Conservation (phyloP, 2,113 vertebrate species). For the Cebus imitator region DNA sequence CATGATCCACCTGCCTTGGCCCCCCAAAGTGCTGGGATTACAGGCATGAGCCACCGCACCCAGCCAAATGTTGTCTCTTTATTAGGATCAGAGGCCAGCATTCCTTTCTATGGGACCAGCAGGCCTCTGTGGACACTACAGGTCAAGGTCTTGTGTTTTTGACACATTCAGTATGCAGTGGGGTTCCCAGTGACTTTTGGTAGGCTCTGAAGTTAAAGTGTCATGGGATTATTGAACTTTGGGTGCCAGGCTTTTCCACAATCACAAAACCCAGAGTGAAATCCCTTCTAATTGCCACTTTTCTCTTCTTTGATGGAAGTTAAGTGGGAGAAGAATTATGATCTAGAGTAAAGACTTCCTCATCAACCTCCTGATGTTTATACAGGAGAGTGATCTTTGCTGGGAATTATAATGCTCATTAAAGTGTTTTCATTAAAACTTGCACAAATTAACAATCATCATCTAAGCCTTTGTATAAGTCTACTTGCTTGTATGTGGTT, state of each 20-base stretch:
- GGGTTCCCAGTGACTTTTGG: too few species aligned
- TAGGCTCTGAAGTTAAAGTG: background rate
- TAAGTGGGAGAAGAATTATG: background rate
- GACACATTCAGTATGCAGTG: rapidly evolving
- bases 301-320: background rate
- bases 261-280: too few species aligned
- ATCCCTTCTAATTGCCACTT: background rate
- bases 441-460: background rate
- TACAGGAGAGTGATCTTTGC: background rate
- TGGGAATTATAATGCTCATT: background rate
- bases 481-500: background rate
- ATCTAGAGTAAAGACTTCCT: background rate
- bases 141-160: background rate
- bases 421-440: background rate
- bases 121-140: background rate
- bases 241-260: background rate
- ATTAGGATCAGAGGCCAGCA: background rate
- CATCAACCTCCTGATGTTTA: background rate
- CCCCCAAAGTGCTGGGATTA: too few species aligned
- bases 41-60: too few species aligned
- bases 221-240: background rate
- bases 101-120: background rate
- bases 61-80: background rate
- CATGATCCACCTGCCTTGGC: too few species aligned
- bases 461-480: background rate